phyloP scores from a whole-genome alignment of 1,140 invertebrate species.

The Procambarus clarkii region DNA sequence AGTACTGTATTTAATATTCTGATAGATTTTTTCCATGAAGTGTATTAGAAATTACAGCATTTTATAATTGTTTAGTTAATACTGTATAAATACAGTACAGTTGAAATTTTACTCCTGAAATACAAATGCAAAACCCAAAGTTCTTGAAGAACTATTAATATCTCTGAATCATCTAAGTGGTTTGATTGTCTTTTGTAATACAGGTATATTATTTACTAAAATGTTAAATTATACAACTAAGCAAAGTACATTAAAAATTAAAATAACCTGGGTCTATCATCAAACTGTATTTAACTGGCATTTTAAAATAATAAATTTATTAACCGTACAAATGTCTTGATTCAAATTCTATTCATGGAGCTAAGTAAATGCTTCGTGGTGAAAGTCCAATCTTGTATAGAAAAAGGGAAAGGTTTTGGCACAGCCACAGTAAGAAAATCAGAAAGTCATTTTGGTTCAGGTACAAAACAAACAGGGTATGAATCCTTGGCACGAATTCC shows the following conservation, averaged over 20 bases:
- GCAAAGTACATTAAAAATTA: background rate
- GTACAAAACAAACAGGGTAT: constrained; percentile 67
- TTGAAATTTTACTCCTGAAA: background rate
- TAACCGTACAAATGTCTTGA: background rate
- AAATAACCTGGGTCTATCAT: background rate
- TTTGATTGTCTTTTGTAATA: background rate
- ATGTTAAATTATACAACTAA: background rate
- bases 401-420: constrained; percentile 42
- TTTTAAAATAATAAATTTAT: too few relatives aligned
- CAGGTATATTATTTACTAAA: background rate
- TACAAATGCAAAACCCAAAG: background rate
- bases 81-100: background rate
- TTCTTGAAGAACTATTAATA: background rate
- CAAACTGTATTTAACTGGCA: background rate
- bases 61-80: too few relatives aligned
- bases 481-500: constrained; percentile 67
- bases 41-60: background rate
- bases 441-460: constrained; percentile 57
- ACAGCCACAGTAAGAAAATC: constrained; percentile 67
- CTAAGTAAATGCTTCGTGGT: constrained; percentile 23
- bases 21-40: background rate
- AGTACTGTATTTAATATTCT: background rate
- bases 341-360: background rate
- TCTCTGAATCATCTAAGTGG: background rate
- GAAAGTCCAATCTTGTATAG: constrained; percentile 47